These are phyloP conservation scores for Anarhynchus alexandrinus DNA, from an alignment of 2,113 vertebrate genomes.

Conservation along the genomic window DNA sequence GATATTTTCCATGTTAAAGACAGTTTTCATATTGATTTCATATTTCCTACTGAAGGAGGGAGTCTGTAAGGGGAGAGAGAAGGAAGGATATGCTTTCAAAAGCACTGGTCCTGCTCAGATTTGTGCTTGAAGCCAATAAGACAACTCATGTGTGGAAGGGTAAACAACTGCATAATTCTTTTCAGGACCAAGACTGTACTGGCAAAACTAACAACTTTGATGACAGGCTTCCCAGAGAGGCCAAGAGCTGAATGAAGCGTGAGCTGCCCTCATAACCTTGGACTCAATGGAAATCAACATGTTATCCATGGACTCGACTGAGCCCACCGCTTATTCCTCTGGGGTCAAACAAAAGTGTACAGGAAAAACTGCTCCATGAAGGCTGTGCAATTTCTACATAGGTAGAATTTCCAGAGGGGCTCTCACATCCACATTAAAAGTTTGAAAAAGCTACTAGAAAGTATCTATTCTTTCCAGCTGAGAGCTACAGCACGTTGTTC, in stretches of 20 bases:
- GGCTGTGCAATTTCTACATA: not conserved
- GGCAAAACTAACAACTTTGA: not conserved
- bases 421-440: not conserved
- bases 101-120: not conserved
- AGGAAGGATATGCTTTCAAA: not conserved
- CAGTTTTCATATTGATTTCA: not conserved
- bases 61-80: not conserved
- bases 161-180: not conserved
- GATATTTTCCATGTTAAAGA: not conserved
- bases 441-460: not conserved
- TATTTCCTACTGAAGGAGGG: not conserved
- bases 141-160: not conserved
- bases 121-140: not conserved
- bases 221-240: not conserved
- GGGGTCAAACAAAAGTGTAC: accelerated
- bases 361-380: not conserved
- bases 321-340: not conserved
- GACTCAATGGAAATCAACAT: not conserved
- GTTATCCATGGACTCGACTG: not conserved
- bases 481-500: not conserved
- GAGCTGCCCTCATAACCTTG: not conserved
- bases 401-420: not conserved
- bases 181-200: not conserved
- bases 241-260: not conserved
- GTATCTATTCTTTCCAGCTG: not conserved